Evolutionary conservation across 1,140 invertebrate species (phyloP), one percentile per base, ranked within the genome.

Genomic region (Lanistes nyassanus): DNA sequence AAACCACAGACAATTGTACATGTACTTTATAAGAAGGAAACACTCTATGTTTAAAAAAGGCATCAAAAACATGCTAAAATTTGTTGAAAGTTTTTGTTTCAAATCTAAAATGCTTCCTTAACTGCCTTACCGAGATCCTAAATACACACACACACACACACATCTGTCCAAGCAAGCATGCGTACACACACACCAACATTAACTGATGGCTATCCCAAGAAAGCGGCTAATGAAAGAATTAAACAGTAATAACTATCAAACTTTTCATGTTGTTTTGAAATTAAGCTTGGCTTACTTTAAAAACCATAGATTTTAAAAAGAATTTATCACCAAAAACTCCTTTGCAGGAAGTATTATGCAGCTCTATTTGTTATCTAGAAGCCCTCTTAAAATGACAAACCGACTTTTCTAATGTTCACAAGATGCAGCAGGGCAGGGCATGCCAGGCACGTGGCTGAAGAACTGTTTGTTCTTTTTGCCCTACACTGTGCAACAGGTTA

Each of bases 221-320:
- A 13, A 55, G n/a, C 13, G n/a, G 13, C n/a, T n/a, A 55, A 55
- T n/a, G n/a, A 55, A 55, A 55, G n/a, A 55, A 76, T 66, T 73
- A 80, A 19, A 23, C 13, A 23, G 19, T 23, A 23, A 64, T 55
- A n/a, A 55, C 13, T 55, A n/a, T 16, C n/a, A 55, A 55, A 55
- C 53, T 55, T 55, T 55, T 55, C n/a, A n/a, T n/a, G n/a, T 13
- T 55, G 13, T n/a, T 55, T 55, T 16, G 53, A 55, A 13, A 55
- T 55, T 55, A 55, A 55, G 53, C 13, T 55, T 55, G n/a, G n/a
- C n/a, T n/a, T 16, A 55, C 13, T 55, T 13, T n/a, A 13, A 13
- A n/a, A 55, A n/a, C 53, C 53, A 55, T 55, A 55, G 13, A 55
- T 55, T n/a, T 16, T 55, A n/a, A 55, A 13, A 55, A 55, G 53